These are phyloP conservation scores for Tenualosa ilisha DNA, from an alignment of 2,797 vertebrate genomes.

Conservation along the genomic window DNA sequence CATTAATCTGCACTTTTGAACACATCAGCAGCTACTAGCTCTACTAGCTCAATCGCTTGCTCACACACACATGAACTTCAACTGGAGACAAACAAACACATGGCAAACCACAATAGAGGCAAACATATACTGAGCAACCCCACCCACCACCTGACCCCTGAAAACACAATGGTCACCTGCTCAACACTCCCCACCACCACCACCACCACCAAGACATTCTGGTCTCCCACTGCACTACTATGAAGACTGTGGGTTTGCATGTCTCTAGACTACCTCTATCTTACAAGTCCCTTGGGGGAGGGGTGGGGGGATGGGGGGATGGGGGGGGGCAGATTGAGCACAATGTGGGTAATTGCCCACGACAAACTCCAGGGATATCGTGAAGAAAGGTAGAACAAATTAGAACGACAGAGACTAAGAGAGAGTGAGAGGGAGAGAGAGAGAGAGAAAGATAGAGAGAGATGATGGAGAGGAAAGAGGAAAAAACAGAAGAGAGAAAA, in stretches of 20 bases:
- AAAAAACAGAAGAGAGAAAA: background rate
- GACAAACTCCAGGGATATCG: conserved; percentile 35
- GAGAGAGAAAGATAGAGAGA: background rate
- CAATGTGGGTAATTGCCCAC: conserved; percentile 33
- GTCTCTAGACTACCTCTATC: background rate
- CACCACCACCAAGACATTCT: background rate
- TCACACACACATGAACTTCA: background rate
- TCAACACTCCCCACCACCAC: background rate
- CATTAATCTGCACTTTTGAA: conserved; percentile 75
- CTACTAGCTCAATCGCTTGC: conserved; percentile 3
- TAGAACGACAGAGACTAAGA: conserved; percentile 31
- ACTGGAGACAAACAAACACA: background rate
- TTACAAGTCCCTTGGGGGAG: background rate
- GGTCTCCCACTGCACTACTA: background rate
- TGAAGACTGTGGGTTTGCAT: background rate
- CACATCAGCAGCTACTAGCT: conserved; percentile 65
- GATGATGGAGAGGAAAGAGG: background rate
- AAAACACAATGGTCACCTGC: background rate
- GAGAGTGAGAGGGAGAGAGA: conserved; percentile 1
- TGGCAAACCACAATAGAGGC: background rate
- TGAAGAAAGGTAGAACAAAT: conserved; percentile 38
- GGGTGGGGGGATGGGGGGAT: no score
- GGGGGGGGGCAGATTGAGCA: conserved; percentile 24
- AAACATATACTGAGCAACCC: no score
- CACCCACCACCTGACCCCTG: background rate